These are phyloP conservation scores for Miltochrista miniata DNA, from an alignment of 2,888 invertebrate genomes.

Conservation along the genomic window DNA sequence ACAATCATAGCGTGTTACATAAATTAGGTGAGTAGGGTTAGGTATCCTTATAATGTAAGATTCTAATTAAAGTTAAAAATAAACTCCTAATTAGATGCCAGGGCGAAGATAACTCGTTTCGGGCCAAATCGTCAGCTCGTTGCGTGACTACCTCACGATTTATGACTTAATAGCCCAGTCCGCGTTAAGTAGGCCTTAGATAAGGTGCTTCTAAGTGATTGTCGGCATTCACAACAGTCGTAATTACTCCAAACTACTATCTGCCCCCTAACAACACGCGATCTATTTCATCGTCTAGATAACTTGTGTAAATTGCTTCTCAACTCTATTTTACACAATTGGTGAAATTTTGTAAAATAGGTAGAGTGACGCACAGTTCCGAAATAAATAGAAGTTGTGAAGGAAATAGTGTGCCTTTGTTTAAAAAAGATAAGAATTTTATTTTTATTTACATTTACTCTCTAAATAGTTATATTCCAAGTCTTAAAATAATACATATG, in stretches of 20 bases:
- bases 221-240: constrained; percentile 83
- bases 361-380: no score
- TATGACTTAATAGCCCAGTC: constrained; percentile 81
- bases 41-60: constrained; percentile 48
- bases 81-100: constrained; percentile 73
- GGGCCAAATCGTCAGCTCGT: constrained; percentile 73
- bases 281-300: constrained; percentile 52
- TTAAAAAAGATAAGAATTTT: no score
- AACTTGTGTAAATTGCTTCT: constrained; percentile 53
- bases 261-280: constrained; percentile 73
- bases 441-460: no score
- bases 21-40: constrained; percentile 33
- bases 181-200: constrained; percentile 81
- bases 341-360: no score
- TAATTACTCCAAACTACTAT: constrained; percentile 82
- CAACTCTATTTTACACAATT: constrained; percentile 48
- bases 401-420: no score
- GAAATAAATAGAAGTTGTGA: no score
- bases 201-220: constrained; percentile 83
- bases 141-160: constrained; percentile 78
- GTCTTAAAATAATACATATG: no score
- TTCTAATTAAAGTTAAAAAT: constrained; percentile 51
- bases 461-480: no score
- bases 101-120: constrained; percentile 73
- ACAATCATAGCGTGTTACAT: constrained; percentile 31